Conservation (phyloP, 2,113 vertebrate genomes). For the Puffinus mauretanicus region DNA sequence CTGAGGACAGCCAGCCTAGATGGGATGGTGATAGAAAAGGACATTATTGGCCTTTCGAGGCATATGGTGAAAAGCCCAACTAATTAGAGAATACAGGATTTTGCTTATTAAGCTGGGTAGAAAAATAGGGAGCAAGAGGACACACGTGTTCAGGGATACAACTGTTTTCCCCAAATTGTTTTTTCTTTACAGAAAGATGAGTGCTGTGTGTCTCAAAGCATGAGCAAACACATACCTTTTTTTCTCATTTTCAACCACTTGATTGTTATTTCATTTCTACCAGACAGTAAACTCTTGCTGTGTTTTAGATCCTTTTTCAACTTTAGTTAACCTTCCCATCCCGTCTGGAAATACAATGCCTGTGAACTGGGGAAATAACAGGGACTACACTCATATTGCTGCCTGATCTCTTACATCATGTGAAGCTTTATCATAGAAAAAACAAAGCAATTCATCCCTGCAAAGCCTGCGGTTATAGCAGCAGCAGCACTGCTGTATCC, state of each 20-base stretch:
- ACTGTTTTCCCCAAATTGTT: not conserved
- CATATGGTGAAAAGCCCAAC: not conserved
- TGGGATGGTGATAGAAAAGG: not conserved
- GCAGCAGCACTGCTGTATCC: not conserved
- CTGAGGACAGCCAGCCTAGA: not conserved
- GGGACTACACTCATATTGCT: not conserved
- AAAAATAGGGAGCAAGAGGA: not conserved
- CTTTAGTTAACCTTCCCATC: conserved; percentile 41
- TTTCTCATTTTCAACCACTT: not conserved
- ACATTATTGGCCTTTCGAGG: not conserved
- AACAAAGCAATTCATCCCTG: not conserved
- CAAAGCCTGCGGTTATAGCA: not conserved
- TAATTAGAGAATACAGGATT: not conserved
- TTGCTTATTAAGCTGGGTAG: not conserved
- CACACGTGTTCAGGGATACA: not conserved
- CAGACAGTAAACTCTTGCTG: conserved; percentile 5
- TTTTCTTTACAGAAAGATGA: not conserved
- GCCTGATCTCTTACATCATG: conserved; percentile 15
- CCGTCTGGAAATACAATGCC: conserved; percentile 30
- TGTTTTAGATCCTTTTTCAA: conserved; percentile 32
- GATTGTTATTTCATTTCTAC: conserved; percentile 23
- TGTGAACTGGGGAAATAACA: conserved; percentile 28
- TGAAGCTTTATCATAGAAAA: not conserved
- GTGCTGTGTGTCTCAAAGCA: not conserved
- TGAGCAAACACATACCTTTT: not conserved